A percentile compares a stretch with the other conserved stretches of the same genome.
These are phyloP conservation scores for Myotis davidii DNA, from an alignment of 2,113 vertebrate genomes.

Conservation along the genomic window DNA sequence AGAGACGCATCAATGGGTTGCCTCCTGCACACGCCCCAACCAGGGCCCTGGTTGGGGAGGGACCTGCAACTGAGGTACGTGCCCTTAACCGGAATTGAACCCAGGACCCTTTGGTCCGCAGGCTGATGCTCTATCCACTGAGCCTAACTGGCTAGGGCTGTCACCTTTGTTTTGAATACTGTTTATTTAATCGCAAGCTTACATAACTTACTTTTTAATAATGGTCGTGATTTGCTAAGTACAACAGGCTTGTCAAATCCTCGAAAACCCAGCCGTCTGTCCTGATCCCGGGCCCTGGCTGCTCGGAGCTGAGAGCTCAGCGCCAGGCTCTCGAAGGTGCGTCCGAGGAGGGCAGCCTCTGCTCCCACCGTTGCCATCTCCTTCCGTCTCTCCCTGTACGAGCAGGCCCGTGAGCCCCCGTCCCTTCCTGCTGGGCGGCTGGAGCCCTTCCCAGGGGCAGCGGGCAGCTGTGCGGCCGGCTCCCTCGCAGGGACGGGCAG, in stretches of 20 bases:
- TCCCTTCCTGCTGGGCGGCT: constrained; percentile 17
- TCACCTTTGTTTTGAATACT: neutral
- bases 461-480: neutral
- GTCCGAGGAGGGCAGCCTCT: neutral
- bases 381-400: neutral
- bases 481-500: neutral
- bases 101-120: too few relatives aligned
- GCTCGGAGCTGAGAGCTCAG: neutral
- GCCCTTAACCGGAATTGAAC: too few relatives aligned
- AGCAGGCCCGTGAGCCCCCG: neutral
- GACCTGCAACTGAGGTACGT: too few relatives aligned
- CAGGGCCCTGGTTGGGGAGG: too few relatives aligned
- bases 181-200: neutral
- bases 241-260: neutral
- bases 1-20: too few relatives aligned
- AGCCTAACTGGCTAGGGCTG: too few relatives aligned
- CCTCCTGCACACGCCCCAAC: too few relatives aligned
- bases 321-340: neutral
- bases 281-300: neutral
- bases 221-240: neutral
- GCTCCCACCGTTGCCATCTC: constrained; percentile 14
- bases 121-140: too few relatives aligned
- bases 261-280: neutral
- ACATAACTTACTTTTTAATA: neutral
- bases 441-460: neutral